Evolutionary conservation across 2,797 vertebrate species (phyloP).

Genomic region (Mus caroli): DNA sequence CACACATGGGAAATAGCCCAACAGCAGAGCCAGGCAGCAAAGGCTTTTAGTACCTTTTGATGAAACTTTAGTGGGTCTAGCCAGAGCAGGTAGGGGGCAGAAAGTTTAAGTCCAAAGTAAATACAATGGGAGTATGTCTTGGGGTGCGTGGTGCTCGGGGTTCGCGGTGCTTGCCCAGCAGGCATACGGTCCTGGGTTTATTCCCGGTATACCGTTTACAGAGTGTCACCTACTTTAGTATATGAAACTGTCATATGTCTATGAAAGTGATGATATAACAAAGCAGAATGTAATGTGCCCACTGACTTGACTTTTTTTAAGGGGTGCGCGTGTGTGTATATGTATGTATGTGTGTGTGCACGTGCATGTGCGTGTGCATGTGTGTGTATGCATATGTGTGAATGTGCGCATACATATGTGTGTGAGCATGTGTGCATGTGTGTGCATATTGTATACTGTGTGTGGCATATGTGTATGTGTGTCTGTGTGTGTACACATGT

Average conservation of each 20-base stretch:
- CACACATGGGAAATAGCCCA: neutral
- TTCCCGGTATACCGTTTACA: neutral
- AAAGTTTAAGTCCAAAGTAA: neutral
- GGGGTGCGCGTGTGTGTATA: neutral
- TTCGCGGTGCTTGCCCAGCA: neutral
- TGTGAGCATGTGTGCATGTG: too few species aligned
- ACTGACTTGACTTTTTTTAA: too few species aligned
- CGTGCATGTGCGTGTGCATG: neutral
- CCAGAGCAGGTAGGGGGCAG: neutral
- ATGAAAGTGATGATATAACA: neutral
- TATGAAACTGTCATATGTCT: neutral
- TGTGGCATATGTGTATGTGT: too few species aligned
- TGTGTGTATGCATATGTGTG: neutral
- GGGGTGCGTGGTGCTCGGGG: too few species aligned
- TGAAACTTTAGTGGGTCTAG: neutral
- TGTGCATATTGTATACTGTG: too few species aligned
- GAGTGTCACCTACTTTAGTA: neutral
- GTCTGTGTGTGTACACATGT: too few species aligned
- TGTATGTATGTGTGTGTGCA: neutral
- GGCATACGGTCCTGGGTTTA: neutral
- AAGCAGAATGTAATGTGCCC: neutral
- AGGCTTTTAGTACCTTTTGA: neutral
- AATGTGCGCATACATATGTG: too few species aligned
- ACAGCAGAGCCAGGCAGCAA: neutral
- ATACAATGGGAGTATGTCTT: too few species aligned